These are phyloP conservation scores for Pomacea canaliculata DNA, from an alignment of 2,888 invertebrate species.

Conservation along the genomic window DNA sequence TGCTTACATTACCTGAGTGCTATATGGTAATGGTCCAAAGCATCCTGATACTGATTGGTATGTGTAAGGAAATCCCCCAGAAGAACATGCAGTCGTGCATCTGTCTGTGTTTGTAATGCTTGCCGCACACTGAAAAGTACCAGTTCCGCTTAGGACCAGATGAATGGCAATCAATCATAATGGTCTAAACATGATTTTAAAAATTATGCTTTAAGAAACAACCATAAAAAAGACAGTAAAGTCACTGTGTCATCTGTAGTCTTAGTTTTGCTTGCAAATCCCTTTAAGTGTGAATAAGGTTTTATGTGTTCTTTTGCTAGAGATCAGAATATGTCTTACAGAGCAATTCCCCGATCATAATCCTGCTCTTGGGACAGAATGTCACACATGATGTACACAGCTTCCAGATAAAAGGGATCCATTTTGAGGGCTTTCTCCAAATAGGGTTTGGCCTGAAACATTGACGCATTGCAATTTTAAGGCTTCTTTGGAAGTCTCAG, in stretches of 20 bases:
- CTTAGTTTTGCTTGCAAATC: too few species aligned
- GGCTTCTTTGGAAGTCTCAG: too few species aligned
- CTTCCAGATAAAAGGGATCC: conserved; percentile 81
- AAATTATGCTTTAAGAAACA: too few species aligned
- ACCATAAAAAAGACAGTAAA: too few species aligned
- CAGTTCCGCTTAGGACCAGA: too few species aligned
- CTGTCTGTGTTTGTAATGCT: conserved; percentile 76
- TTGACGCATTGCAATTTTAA: neutral
- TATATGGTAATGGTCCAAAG: conserved; percentile 78
- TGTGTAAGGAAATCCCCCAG: conserved; percentile 77
- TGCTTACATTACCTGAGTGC: conserved; percentile 74
- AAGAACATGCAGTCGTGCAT: conserved; percentile 78
- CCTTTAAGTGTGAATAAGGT: too few species aligned
- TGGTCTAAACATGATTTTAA: too few species aligned
- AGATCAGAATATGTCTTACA: conserved; percentile 66
- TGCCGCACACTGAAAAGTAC: conserved; percentile 73
- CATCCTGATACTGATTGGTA: conserved; percentile 78
- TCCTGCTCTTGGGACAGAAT: conserved; percentile 75
- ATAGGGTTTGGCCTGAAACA: conserved; percentile 76
- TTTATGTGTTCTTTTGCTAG: too few species aligned
- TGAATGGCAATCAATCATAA: too few species aligned
- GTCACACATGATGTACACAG: conserved; percentile 80
- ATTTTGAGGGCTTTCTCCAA: conserved; percentile 81
- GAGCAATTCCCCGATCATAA: conserved; percentile 77
- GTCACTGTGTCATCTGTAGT: too few species aligned